Evolutionary conservation across 1,140 invertebrate species (phyloP).

Genomic region (Vollenhovia emeryi): DNA sequence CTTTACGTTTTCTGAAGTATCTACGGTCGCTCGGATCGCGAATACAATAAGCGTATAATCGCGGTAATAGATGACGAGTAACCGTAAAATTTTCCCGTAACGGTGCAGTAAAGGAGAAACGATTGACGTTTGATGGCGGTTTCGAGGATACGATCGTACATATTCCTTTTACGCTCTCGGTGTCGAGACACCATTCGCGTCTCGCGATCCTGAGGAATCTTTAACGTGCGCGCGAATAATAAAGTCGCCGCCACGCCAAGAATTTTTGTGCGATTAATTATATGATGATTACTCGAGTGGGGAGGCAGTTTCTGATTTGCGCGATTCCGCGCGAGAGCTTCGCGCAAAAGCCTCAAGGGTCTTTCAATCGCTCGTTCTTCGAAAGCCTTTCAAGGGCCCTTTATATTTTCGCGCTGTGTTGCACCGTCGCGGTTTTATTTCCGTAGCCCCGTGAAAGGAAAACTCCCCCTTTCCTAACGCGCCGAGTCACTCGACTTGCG

Average conservation of each 20-base stretch:
- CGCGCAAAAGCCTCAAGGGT: not conserved
- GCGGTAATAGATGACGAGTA: not conserved
- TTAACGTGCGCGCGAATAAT: not conserved
- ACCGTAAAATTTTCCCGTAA: slow-evolving; percentile 13
- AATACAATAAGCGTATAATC: slow-evolving; percentile 6
- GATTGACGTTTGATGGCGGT: not conserved
- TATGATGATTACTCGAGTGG: not conserved
- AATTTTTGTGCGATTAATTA: not conserved
- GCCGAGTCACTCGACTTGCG: slow-evolving; percentile 32
- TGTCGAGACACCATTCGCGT: not conserved
- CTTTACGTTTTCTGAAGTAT: slow-evolving; percentile 4
- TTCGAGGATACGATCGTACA: not conserved
- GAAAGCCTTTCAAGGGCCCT: not conserved
- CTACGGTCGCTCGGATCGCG: not conserved
- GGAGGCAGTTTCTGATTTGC: not conserved
- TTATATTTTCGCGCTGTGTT: not conserved
- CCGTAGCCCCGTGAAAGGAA: not conserved
- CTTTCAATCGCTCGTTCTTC: not conserved
- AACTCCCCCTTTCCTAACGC: not conserved
- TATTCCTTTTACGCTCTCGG: not conserved
- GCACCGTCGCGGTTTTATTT: slow-evolving; percentile 28
- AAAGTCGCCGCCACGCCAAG: not conserved
- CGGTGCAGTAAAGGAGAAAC: not conserved
- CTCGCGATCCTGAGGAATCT: not conserved
- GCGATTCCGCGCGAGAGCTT: not conserved